Evolutionary conservation across 2,113 vertebrate genomes (phyloP).

Genomic region (Morphnarchus princeps): DNA sequence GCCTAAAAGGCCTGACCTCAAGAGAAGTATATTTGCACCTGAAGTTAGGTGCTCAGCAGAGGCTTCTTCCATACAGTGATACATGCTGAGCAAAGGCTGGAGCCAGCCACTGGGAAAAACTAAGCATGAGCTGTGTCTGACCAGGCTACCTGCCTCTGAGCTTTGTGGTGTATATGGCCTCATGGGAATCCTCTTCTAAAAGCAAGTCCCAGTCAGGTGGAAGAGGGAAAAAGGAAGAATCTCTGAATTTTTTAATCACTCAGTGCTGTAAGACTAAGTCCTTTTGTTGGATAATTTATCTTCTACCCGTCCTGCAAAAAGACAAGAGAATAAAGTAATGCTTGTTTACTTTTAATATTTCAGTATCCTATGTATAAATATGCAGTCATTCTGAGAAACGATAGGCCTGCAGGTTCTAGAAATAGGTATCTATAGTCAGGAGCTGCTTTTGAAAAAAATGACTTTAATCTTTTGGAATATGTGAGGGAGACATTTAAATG

Average conservation of each 20-base stretch:
- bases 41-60: neutral
- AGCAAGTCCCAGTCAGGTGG: neutral
- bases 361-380: neutral
- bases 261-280: neutral
- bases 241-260: neutral
- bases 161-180: neutral
- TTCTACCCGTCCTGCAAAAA: neutral
- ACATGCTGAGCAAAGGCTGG: neutral
- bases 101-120: neutral
- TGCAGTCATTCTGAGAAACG: neutral
- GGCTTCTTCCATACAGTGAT: neutral
- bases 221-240: neutral
- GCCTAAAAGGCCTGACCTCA: neutral
- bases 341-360: constrained; percentile 35
- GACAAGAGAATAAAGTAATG: neutral
- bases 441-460: constrained; percentile 19
- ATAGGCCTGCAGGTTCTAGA: neutral
- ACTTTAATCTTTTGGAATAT: constrained; percentile 16
- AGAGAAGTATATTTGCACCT: neutral
- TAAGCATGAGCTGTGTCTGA: neutral
- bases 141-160: neutral
- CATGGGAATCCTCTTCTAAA: neutral
- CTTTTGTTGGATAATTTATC: neutral
- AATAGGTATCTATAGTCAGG: neutral
- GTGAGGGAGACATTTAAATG: constrained; percentile 4